These are phyloP conservation scores for Drosophila mauritiana DNA, from an alignment of 1,140 invertebrate genomes.

Conservation along the genomic window DNA sequence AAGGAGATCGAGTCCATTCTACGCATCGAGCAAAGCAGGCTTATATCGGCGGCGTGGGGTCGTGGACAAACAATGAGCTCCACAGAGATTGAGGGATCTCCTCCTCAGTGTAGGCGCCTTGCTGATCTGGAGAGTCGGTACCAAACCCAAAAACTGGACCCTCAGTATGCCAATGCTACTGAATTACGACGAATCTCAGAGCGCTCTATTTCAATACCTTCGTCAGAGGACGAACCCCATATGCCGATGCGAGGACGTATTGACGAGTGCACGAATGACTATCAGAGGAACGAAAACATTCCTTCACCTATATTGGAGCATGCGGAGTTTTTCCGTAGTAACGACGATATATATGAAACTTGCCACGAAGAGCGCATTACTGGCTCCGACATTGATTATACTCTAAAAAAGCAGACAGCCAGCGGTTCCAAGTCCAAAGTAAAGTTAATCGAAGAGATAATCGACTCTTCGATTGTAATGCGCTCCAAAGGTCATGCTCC, in stretches of 20 bases:
- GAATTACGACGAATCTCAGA: slow-evolving; percentile 89
- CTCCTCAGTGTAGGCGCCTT: slow-evolving; percentile 87
- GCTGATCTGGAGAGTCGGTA: slow-evolving; percentile 87
- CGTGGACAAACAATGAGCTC: slow-evolving; percentile 90
- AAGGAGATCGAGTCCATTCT: slow-evolving; percentile 90
- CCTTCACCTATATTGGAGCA: slow-evolving; percentile 87
- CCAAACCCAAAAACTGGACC: slow-evolving; percentile 87
- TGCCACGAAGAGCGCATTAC: slow-evolving; percentile 80
- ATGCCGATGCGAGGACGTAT: slow-evolving; percentile 81
- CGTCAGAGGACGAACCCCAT: slow-evolving; percentile 88
- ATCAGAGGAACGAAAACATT: slow-evolving; percentile 87
- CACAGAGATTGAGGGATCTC: slow-evolving; percentile 89
- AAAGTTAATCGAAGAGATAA: slow-evolving; percentile 83
- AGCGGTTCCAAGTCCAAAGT: slow-evolving; percentile 70
- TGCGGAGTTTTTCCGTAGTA: slow-evolving; percentile 87
- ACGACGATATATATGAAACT: slow-evolving; percentile 85
- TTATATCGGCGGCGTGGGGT: slow-evolving; percentile 88
- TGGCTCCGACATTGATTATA: slow-evolving; percentile 78
- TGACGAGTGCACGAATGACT: slow-evolving; percentile 86
- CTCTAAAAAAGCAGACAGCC: slow-evolving; percentile 78
- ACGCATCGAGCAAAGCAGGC: slow-evolving; percentile 88
- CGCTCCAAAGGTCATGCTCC: slow-evolving; percentile 89
- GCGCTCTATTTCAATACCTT: slow-evolving; percentile 89
- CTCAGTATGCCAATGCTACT: slow-evolving; percentile 86
- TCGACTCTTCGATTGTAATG: slow-evolving; percentile 83